These are phyloP conservation scores for Noctua pronuba DNA, from an alignment of 2,888 invertebrate genomes.

Conservation along the genomic window DNA sequence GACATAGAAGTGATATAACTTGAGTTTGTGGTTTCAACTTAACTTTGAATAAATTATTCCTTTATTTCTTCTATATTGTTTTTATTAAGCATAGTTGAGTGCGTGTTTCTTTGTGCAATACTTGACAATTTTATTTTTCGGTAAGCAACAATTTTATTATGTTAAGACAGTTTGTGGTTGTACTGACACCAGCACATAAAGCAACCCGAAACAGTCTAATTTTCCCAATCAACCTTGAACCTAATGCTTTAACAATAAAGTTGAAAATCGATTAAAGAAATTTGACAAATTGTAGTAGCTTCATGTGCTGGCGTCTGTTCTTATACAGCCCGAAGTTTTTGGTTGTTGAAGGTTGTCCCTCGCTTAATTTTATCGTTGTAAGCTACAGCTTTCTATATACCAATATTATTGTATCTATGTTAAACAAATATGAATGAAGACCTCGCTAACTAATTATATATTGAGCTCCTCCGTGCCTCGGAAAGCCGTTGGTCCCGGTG, in stretches of 20 bases:
- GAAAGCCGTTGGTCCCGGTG: background rate
- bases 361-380: background rate
- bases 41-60: background rate
- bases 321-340: background rate
- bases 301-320: no score
- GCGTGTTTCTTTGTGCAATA: background rate
- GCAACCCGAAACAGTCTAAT: no score
- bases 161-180: background rate
- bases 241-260: no score
- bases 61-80: background rate
- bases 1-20: background rate
- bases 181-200: background rate
- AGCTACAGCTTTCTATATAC: background rate
- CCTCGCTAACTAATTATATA: background rate
- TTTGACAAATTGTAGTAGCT: no score
- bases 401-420: background rate
- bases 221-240: no score
- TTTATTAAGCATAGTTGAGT: background rate
- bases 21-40: background rate
- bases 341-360: background rate
- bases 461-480: background rate
- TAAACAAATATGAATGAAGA: background rate
- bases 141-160: conserved; percentile 1
- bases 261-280: no score
- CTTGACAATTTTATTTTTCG: background rate